These are phyloP conservation scores for Corbicula japonica DNA, from an alignment of 2,888 invertebrate genomes.

Conservation along the genomic window DNA sequence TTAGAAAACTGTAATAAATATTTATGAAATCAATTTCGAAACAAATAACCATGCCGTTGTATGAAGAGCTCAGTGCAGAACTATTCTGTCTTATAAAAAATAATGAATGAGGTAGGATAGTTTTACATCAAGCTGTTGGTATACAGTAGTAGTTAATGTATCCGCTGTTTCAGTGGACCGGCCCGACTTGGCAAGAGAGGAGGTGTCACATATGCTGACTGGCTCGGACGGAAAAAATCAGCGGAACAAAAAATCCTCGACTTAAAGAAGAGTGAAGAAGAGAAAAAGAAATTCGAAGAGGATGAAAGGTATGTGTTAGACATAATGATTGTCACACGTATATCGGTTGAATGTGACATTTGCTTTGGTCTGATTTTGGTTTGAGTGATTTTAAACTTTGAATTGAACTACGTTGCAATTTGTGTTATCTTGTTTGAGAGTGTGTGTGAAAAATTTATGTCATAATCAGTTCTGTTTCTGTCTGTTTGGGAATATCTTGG, in stretches of 20 bases:
- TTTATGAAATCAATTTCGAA: neutral
- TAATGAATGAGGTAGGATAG: too few relatives aligned
- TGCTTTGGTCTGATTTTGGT: too few relatives aligned
- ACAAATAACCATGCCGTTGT: neutral
- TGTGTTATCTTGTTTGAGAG: too few relatives aligned
- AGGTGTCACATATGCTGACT: constrained; percentile 76
- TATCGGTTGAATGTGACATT: too few relatives aligned
- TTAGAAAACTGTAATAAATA: too few relatives aligned
- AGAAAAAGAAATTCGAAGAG: constrained; percentile 76
- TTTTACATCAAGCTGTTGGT: too few relatives aligned
- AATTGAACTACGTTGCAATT: too few relatives aligned
- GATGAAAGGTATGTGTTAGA: constrained; percentile 79
- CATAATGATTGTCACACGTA: too few relatives aligned
- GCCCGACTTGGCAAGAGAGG: constrained; percentile 67
- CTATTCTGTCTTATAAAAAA: neutral
- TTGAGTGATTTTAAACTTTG: too few relatives aligned
- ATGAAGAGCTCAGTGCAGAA: neutral
- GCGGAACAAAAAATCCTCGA: constrained; percentile 75
- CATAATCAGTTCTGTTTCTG: too few relatives aligned
- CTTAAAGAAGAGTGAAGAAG: constrained; percentile 73
- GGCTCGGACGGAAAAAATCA: constrained; percentile 76
- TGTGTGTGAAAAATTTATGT: too few relatives aligned
- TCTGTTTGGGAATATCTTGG: too few relatives aligned
- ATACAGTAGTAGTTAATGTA: neutral
- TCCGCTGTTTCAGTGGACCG: constrained; percentile 57